These are phyloP conservation scores for Ennomos erosarius DNA, from an alignment of 2,888 invertebrate species.

Conservation along the genomic window DNA sequence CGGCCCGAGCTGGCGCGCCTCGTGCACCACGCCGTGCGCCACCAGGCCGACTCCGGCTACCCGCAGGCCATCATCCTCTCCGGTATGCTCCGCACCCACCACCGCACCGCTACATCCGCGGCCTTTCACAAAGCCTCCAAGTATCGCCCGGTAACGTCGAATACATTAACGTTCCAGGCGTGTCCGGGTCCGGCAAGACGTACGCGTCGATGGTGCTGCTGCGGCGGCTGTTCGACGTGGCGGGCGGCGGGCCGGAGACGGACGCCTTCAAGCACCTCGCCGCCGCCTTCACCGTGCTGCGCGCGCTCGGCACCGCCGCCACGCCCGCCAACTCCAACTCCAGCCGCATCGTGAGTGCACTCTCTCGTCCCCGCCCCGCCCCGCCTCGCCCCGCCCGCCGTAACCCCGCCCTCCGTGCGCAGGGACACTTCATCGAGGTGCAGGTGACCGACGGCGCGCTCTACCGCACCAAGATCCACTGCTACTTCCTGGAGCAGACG, in stretches of 20 bases:
- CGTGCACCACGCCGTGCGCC: conserved; percentile 96
- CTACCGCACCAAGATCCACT: conserved; percentile 97
- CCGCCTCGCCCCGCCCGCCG: neutral
- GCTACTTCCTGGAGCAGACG: conserved; percentile 97
- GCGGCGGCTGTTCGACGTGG: conserved; percentile 96
- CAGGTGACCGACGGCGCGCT: conserved; percentile 97
- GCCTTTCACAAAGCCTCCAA: too few relatives aligned
- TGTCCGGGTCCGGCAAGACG: conserved; percentile 97
- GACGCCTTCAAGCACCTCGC: conserved; percentile 98
- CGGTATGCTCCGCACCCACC: too few relatives aligned
- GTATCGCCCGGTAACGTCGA: too few relatives aligned
- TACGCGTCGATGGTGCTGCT: conserved; percentile 96
- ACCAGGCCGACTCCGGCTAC: conserved; percentile 97
- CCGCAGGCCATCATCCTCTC: conserved; percentile 97
- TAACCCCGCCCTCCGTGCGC: conserved; percentile 42
- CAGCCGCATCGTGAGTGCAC: conserved; percentile 92
- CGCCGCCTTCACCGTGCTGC: conserved; percentile 96
- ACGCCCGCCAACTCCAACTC: conserved; percentile 96
- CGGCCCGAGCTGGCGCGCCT: conserved; percentile 94
- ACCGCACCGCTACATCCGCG: too few relatives aligned
- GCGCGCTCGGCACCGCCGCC: conserved; percentile 96
- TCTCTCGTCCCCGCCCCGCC: neutral
- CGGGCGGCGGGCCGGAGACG: conserved; percentile 97
- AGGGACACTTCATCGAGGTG: conserved; percentile 98
- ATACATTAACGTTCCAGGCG: conserved; percentile 81